Conservation (phyloP, 2,797 vertebrate species). For the Florisuga fusca region DNA sequence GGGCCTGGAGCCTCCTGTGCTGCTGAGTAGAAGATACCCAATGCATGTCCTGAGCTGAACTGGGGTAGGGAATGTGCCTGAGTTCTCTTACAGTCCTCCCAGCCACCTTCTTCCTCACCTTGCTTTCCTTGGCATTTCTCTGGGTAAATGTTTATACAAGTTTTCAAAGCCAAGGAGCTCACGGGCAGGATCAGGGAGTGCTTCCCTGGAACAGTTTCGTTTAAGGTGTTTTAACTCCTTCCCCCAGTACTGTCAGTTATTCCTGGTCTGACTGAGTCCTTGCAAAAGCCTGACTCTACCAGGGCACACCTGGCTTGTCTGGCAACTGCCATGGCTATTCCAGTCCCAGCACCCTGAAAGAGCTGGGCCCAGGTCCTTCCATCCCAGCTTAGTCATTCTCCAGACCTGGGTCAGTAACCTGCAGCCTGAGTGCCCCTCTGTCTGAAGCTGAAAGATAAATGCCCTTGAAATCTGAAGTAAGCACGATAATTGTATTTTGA, state of each 20-base stretch:
- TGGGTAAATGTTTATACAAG: constrained; percentile 33
- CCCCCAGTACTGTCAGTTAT: not conserved
- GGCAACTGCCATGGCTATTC: not conserved
- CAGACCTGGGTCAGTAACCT: constrained; percentile 3
- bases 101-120: constrained; percentile 31
- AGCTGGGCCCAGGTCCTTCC: not conserved
- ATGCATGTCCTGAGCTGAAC: not conserved
- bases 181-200: not conserved
- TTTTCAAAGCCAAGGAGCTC: not conserved
- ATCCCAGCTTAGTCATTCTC: not conserved
- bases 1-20: not conserved
- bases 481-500: constrained; percentile 56
- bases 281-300: not conserved
- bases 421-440: constrained; percentile 39
- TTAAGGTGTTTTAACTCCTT: not conserved
- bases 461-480: constrained; percentile 63
- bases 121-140: constrained; percentile 30
- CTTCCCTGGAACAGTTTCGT: not conserved
- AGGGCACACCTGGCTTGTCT: constrained; percentile 6
- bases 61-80: not conserved
- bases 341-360: not conserved
- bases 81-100: not conserved
- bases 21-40: not conserved
- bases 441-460: constrained; percentile 58
- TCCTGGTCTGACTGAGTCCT: not conserved